A percentile compares a stretch with the other conserved stretches of the same genome.
These are phyloP conservation scores for Lepidocyrtinus sp. DNA, from an alignment of 2,888 invertebrate genomes.

Conservation along the genomic window DNA sequence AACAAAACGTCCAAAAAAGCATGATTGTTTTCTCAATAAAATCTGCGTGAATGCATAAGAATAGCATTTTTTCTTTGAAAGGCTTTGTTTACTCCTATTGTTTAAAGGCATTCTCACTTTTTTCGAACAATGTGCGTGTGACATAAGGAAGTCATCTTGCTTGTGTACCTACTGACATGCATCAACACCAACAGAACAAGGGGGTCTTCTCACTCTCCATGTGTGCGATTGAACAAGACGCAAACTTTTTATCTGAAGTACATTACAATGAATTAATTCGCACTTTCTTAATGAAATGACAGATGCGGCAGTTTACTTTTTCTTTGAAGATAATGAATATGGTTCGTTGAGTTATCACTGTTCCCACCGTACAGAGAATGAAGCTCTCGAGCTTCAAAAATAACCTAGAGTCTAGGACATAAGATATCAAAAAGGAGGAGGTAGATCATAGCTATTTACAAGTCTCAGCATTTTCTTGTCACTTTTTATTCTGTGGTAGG, in stretches of 20 bases:
- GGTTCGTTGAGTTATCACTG: neutral
- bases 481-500: conserved; percentile 13
- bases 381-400: no score
- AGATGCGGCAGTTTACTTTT: conserved; percentile 9
- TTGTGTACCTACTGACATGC: neutral
- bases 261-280: conserved; percentile 22
- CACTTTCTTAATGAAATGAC: conserved; percentile 33
- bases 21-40: neutral
- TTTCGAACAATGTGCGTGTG: neutral
- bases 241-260: neutral
- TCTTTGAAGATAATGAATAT: neutral
- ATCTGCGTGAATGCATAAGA: neutral
- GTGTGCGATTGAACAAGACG: neutral
- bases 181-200: neutral
- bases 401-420: no score
- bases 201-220: no score
- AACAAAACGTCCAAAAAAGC: neutral
- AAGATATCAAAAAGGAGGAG: no score
- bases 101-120: neutral
- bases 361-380: no score
- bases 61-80: neutral
- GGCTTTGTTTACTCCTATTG: neutral
- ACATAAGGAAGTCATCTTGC: conserved; percentile 27
- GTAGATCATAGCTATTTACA: no score
- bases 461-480: conserved; percentile 3